Base-by-base conservation (phyloP, 2,797 vertebrate genomes). In the Aselliscus stoliczkanus region DNA sequence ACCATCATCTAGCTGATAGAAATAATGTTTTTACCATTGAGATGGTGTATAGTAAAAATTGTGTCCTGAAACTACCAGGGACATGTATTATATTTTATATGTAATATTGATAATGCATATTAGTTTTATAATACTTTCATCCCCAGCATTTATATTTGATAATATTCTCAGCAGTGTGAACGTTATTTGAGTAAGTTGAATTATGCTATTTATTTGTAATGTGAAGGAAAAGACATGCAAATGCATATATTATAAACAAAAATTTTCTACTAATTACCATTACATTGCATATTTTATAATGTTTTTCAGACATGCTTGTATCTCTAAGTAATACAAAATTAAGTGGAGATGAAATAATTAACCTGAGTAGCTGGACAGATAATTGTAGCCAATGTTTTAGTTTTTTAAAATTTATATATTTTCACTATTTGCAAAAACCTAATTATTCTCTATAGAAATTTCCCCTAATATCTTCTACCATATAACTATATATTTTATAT, bases 131-230 rank as follows among this genome's bases (percentile, higher is more conserved):
- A 65, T 72, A 27, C 60, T 95, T 98, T 96, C 93, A 96, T 72
- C 97, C 90, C 97, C 94, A 98, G 88, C 94, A 96, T 95, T 98
- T 98, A 90, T 54, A 58, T 62, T 94, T 97, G 95, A 95, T 86
- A 97, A 84, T 12, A 60, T 92, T 69, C 42, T 95, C 84, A 97
- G 97, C 90, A 97, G 90, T 83, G 77, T 95, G 70, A 96, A 97
- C 91, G 56, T 79, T 77, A 73, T 56, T 76, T 62, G 20, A 64
- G 47, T 84, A 91, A 83, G 20, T 93, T 93, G 82, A 87, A 69
- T 90, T 69, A 14, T 58, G n/a, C 67, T 77, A n/a, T 75, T 88
- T 94, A 89, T 77, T 88, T 86, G 50, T 4, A 93, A 73, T 12
- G 39, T 62, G 20, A 42, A 85, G 52, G 15, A 69, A 58, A 95